Evolutionary conservation across 1,140 invertebrate genomes (phyloP).

Genomic region (Sinella curviseta): DNA sequence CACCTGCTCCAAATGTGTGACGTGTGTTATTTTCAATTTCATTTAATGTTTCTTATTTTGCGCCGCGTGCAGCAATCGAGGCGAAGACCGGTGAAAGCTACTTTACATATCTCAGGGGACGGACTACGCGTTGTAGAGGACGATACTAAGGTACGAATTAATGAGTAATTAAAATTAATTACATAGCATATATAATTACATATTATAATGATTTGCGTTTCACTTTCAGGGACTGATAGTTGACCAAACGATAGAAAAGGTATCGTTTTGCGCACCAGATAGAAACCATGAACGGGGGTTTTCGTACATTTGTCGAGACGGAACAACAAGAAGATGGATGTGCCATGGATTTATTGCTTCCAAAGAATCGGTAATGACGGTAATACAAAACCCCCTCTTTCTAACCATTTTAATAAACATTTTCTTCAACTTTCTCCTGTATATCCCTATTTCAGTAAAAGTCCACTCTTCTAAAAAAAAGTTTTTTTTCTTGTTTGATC

Average conservation of each 20-base stretch:
- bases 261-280: conserved; percentile 99
- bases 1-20: neutral
- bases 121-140: conserved; percentile 96
- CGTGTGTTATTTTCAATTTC: neutral
- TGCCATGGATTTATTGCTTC: conserved; percentile 97
- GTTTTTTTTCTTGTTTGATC: neutral
- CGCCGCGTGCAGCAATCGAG: conserved; percentile 72
- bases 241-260: conserved; percentile 99
- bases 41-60: neutral
- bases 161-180: conserved; percentile 12
- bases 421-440: too few species aligned
- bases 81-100: conserved; percentile 79
- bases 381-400: neutral
- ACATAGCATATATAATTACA: neutral
- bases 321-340: conserved; percentile 91
- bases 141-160: conserved; percentile 77
- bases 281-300: conserved; percentile 97
- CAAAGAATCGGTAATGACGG: conserved; percentile 75
- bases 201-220: neutral
- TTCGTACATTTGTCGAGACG: conserved; percentile 86
- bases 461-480: too few species aligned
- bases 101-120: conserved; percentile 95
- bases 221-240: conserved; percentile 83
- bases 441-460: too few species aligned
- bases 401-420: too few species aligned